phyloP scores from a whole-genome alignment of 2,888 invertebrate species.

The Pristionchus mayeri region DNA sequence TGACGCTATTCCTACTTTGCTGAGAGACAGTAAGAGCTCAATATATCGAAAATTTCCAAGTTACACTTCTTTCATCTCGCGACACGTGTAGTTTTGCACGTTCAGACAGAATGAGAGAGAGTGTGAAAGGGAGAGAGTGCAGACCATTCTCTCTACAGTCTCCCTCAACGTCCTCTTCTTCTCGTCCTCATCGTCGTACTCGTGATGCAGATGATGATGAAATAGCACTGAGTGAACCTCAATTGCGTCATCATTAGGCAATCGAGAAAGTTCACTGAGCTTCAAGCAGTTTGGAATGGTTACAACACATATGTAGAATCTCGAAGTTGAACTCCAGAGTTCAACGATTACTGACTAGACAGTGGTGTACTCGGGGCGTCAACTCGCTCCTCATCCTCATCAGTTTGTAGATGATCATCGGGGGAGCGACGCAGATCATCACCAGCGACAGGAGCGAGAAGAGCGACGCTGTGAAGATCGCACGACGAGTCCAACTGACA shows the following conservation, averaged over 20 bases:
- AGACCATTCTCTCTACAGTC: not conserved
- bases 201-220: slow-evolving; percentile 11
- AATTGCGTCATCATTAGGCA: too few species aligned
- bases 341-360: not conserved
- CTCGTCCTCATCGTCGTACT: not conserved
- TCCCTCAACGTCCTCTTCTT: slow-evolving; percentile 17
- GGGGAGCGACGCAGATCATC: not conserved
- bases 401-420: not conserved
- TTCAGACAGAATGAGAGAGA: not conserved
- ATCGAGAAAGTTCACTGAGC: too few species aligned
- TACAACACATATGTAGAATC: too few species aligned
- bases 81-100: not conserved
- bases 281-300: too few species aligned
- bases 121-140: not conserved
- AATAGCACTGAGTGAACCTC: slow-evolving; percentile 12
- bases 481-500: slow-evolving; percentile 4
- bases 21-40: not conserved
- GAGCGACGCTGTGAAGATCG: not conserved
- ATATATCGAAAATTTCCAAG: not conserved
- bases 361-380: not conserved
- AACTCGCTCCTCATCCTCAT: slow-evolving; percentile 33
- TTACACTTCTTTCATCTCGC: not conserved
- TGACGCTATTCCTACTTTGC: too few species aligned
- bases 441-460: slow-evolving; percentile 10
- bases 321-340: too few species aligned